A percentile compares a stretch with the other conserved stretches of the same genome.
Evolutionary conservation across 2,888 invertebrate species (phyloP).

Genomic region (Xanthia icteritia): DNA sequence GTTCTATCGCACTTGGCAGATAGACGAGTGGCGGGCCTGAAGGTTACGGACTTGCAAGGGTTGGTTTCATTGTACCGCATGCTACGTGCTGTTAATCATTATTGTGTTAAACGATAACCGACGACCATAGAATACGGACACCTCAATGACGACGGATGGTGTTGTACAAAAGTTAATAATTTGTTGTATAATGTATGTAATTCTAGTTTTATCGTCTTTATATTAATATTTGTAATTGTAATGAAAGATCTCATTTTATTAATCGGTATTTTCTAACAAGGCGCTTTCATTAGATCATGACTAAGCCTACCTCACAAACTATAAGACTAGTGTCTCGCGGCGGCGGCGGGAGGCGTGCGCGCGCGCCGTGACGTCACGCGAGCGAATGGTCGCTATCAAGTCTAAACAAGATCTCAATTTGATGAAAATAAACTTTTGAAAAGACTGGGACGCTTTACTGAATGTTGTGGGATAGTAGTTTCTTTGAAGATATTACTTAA

Average conservation of each 20-base stretch:
- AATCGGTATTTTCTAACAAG: conserved; percentile 91
- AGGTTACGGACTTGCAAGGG: conserved; percentile 71
- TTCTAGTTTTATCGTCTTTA: conserved; percentile 89
- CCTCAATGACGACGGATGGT: conserved; percentile 79
- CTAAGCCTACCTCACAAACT: conserved; percentile 90
- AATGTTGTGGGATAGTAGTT: conserved; percentile 90
- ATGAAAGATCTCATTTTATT: conserved; percentile 91
- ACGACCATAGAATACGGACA: conserved; percentile 78
- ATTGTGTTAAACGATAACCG: conserved; percentile 78
- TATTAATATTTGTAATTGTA: conserved; percentile 90
- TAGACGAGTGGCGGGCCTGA: conserved; percentile 10
- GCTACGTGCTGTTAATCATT: conserved; percentile 82
- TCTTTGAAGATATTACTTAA: conserved; percentile 89
- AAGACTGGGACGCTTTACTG: conserved; percentile 91
- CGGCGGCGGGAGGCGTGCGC: conserved; percentile 65
- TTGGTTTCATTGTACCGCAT: conserved; percentile 87
- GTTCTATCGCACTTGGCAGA: conserved; percentile 53
- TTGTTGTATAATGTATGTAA: conserved; percentile 90
- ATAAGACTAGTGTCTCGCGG: conserved; percentile 82
- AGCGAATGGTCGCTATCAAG: conserved; percentile 84
- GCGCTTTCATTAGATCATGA: conserved; percentile 91
- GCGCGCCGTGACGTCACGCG: conserved; percentile 66
- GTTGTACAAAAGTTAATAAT: conserved; percentile 88
- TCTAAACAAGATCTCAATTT: conserved; percentile 91
- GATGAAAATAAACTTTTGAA: conserved; percentile 90